These are phyloP conservation scores for Lagorchestes hirsutus DNA, from an alignment of 2,797 vertebrate species.

Conservation along the genomic window DNA sequence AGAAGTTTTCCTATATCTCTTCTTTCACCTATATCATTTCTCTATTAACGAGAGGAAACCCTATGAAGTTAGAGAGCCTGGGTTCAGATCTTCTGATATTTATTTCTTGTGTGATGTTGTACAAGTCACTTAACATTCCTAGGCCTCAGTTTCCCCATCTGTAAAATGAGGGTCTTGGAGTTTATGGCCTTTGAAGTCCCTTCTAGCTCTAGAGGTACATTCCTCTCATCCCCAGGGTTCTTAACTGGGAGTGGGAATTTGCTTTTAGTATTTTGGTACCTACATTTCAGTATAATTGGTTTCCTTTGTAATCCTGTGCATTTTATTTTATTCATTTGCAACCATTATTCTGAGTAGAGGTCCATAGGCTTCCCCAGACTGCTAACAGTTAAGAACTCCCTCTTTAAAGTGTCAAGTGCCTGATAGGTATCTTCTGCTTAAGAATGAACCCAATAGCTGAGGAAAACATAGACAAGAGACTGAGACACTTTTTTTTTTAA, in stretches of 20 bases:
- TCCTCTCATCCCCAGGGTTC: neutral
- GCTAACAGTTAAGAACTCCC: neutral
- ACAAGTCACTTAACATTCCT: neutral
- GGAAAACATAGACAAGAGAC: conserved; percentile 74
- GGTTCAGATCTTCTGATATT: neutral
- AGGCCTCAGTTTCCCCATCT: neutral
- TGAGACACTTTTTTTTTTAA: conserved; percentile 83
- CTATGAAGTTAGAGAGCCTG: neutral
- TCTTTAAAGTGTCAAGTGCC: neutral
- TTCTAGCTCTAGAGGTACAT: neutral
- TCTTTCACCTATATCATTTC: neutral
- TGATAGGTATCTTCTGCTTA: neutral
- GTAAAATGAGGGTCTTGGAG: neutral
- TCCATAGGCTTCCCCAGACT: neutral
- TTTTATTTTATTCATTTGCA: neutral
- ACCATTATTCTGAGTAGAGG: neutral
- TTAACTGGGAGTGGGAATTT: neutral
- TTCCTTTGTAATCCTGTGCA: neutral
- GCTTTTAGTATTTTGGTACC: neutral
- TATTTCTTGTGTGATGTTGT: neutral
- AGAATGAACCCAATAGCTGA: neutral
- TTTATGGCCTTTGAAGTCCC: neutral
- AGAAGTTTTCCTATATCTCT: neutral
- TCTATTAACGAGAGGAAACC: neutral
- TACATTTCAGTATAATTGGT: neutral